These are phyloP conservation scores for Mesorhabditis spiculigera DNA, from an alignment of 2,888 invertebrate species.

Conservation along the genomic window DNA sequence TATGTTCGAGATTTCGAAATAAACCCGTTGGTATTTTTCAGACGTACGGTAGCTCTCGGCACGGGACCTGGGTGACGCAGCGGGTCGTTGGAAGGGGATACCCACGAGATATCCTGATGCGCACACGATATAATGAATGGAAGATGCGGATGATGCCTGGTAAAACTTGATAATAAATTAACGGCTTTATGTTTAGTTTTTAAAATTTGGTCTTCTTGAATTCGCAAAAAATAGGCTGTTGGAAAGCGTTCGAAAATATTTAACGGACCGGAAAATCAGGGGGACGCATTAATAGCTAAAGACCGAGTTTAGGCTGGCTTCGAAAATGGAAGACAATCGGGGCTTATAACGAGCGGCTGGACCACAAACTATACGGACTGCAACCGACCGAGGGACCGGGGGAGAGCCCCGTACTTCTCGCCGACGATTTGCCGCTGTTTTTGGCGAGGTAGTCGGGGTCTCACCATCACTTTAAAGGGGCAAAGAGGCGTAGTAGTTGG, in stretches of 20 bases:
- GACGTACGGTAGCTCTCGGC: slow-evolving; percentile 11
- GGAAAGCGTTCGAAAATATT: too few relatives aligned
- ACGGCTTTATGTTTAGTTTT: neutral
- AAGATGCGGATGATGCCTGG: slow-evolving; percentile 7
- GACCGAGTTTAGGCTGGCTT: neutral
- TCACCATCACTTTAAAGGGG: too few relatives aligned
- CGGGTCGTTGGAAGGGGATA: slow-evolving; percentile 13
- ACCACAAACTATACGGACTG: slow-evolving; percentile 15
- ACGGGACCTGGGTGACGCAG: slow-evolving; percentile 19
- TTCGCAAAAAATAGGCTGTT: neutral
- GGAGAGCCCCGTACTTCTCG: slow-evolving; percentile 15
- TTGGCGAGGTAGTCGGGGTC: slow-evolving; percentile 8
- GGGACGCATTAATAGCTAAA: too few relatives aligned
- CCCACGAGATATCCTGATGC: slow-evolving; percentile 15
- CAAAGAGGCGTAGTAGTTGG: too few relatives aligned
- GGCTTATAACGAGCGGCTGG: slow-evolving; percentile 14
- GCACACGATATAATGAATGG: slow-evolving; percentile 13
- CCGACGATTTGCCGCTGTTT: slow-evolving; percentile 16
- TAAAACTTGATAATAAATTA: neutral
- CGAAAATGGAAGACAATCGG: neutral
- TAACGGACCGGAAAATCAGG: too few relatives aligned
- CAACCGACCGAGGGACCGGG: slow-evolving; percentile 15
- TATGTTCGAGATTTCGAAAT: neutral
- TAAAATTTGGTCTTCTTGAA: neutral
- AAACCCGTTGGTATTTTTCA: neutral